Percentiles rank a stretch among this genome's conserved stretches.
phyloP scores from a whole-genome alignment of 2,797 vertebrate species.

The Lycodopsis pacificus region DNA sequence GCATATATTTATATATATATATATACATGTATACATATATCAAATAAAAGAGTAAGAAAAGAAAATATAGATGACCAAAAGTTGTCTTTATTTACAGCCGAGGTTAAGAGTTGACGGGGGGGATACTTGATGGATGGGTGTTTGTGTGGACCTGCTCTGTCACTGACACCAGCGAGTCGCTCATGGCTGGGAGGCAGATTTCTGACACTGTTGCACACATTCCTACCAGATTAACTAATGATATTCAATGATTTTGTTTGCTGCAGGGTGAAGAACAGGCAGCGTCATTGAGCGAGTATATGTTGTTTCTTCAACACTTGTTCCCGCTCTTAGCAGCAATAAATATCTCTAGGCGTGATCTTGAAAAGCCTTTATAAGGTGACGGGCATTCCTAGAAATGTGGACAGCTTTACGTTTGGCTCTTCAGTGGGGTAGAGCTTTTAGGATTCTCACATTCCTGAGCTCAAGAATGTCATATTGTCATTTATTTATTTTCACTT shows the following conservation, averaged over 20 bases:
- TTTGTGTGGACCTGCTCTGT: slow-evolving; percentile 13
- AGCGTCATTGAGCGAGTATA: not conserved
- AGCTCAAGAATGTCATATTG: slow-evolving; percentile 11
- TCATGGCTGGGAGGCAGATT: slow-evolving; percentile 35
- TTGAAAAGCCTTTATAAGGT: not conserved
- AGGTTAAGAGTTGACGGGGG: not conserved
- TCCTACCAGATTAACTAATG: slow-evolving; percentile 65
- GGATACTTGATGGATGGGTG: not conserved
- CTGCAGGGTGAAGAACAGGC: slow-evolving; percentile 7
- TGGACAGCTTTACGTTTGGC: not conserved
- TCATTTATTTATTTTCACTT: slow-evolving; percentile 24
- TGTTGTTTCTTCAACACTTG: not conserved
- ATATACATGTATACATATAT: not conserved
- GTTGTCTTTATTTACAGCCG: not conserved
- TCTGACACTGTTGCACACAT: slow-evolving; percentile 63
- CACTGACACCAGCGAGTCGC: slow-evolving; percentile 35
- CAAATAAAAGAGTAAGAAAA: not conserved
- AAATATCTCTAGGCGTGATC: not conserved
- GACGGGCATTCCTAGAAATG: not conserved
- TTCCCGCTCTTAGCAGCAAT: not conserved
- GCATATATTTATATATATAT: not conserved
- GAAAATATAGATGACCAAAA: not conserved
- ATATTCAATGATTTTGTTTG: not conserved
- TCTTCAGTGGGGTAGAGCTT: not conserved
- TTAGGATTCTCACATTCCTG: not conserved